Evolutionary conservation across 2,113 vertebrate genomes (phyloP).

Genomic region (Hippocampus comes): DNA sequence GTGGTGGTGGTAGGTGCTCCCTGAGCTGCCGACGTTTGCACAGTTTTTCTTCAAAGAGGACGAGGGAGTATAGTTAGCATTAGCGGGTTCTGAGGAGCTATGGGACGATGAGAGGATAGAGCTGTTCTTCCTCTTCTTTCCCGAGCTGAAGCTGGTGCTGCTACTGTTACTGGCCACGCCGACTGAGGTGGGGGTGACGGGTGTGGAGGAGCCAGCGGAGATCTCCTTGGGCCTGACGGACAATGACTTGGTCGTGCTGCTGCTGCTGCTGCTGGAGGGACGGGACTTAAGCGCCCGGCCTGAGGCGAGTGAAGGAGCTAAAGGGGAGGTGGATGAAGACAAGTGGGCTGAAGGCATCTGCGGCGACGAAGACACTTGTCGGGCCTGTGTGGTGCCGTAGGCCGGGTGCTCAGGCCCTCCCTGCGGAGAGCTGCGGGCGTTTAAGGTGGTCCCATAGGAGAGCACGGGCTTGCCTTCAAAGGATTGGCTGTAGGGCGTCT

Average conservation of each 20-base stretch:
- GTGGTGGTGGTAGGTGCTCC: constrained; percentile 83
- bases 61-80: constrained; percentile 81
- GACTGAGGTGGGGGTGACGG: constrained; percentile 70
- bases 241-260: constrained; percentile 82
- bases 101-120: constrained; percentile 78
- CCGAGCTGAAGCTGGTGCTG: constrained; percentile 79
- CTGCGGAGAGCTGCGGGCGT: constrained; percentile 81
- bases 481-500: constrained; percentile 81
- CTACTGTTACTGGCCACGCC: constrained; percentile 71
- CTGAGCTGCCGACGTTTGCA: constrained; percentile 82
- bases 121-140: constrained; percentile 93
- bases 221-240: constrained; percentile 64
- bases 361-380: constrained; percentile 93
- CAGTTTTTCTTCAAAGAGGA: constrained; percentile 92
- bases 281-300: constrained; percentile 91
- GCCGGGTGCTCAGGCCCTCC: constrained; percentile 84
- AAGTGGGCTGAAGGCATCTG: constrained; percentile 93
- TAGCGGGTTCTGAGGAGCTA: constrained; percentile 81
- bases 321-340: constrained; percentile 65
- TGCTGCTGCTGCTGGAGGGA: constrained; percentile 85
- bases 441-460: constrained; percentile 92
- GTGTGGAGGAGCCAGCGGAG: constrained; percentile 54
- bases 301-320: constrained; percentile 83
- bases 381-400: constrained; percentile 83
- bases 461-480: constrained; percentile 80